These are phyloP conservation scores for Notolabrus celidotus DNA, from an alignment of 2,797 vertebrate genomes.

Conservation along the genomic window DNA sequence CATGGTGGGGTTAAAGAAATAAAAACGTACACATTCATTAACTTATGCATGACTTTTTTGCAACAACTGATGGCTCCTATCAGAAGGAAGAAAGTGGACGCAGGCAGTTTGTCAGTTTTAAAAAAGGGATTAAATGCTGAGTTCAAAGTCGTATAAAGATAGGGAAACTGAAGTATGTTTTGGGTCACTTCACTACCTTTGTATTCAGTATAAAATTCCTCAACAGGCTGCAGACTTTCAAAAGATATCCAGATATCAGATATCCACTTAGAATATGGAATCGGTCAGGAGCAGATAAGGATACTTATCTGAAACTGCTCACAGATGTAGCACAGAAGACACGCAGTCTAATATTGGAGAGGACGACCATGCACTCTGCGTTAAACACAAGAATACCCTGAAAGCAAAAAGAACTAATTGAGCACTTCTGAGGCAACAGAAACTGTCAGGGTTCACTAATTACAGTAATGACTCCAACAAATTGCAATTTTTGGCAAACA, in stretches of 20 bases:
- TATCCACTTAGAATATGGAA: slow-evolving; percentile 53
- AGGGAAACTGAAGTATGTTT: slow-evolving; percentile 22
- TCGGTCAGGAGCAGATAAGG: slow-evolving; percentile 64
- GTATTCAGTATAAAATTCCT: slow-evolving; percentile 3
- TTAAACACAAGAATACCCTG: slow-evolving; percentile 3
- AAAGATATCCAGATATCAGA: slow-evolving; percentile 38
- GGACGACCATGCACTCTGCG: slow-evolving; percentile 35
- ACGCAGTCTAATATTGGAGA: slow-evolving; percentile 25
- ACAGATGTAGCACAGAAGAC: slow-evolving; percentile 66
- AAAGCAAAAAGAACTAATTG: slow-evolving; percentile 11
- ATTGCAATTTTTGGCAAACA: background rate
- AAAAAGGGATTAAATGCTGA: slow-evolving; percentile 24
- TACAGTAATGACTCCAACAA: slow-evolving; percentile 13
- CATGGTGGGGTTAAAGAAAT: slow-evolving; percentile 50
- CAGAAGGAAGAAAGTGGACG: slow-evolving; percentile 33
- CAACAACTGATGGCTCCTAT: slow-evolving; percentile 21
- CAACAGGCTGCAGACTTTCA: slow-evolving; percentile 19
- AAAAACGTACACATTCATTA: slow-evolving; percentile 67
- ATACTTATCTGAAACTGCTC: slow-evolving; percentile 63
- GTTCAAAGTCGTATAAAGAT: slow-evolving; percentile 26
- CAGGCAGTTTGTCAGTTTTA: slow-evolving; percentile 30
- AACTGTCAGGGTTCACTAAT: slow-evolving; percentile 26
- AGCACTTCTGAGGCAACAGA: slow-evolving; percentile 17
- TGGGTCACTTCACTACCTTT: slow-evolving; percentile 16
- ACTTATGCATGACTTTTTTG: slow-evolving; percentile 30